These are phyloP conservation scores for Melanotaenia trifasciata DNA, from an alignment of 2,797 vertebrate genomes.

Conservation along the genomic window DNA sequence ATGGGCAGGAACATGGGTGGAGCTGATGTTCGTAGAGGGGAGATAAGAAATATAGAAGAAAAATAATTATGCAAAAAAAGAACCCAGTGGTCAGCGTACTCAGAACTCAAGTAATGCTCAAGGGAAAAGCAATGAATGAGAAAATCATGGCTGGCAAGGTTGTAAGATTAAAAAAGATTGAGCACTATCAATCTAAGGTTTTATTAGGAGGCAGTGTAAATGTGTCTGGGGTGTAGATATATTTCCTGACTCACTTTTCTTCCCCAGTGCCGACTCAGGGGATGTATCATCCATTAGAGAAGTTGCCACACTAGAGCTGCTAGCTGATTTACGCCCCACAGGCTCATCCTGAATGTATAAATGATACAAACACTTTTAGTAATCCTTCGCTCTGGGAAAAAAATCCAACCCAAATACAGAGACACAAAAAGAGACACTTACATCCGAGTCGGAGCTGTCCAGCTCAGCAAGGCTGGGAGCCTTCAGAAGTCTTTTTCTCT, in stretches of 20 bases:
- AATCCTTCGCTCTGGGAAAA: not conserved
- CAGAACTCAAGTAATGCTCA: not conserved
- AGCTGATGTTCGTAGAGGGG: conserved; percentile 72
- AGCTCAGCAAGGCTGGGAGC: conserved; percentile 94
- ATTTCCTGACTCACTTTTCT: conserved; percentile 89
- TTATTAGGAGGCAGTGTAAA: not conserved
- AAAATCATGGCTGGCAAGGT: not conserved
- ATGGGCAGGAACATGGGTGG: conserved; percentile 97
- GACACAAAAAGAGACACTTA: conserved; percentile 63
- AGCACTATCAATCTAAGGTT: conserved; percentile 12
- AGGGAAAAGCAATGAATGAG: conserved; percentile 6
- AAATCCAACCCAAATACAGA: not conserved
- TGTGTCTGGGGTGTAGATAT: conserved; percentile 1
- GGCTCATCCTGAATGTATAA: conserved; percentile 87
- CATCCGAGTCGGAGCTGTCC: conserved; percentile 95
- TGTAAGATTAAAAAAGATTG: conserved; percentile 24
- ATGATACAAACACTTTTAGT: conserved; percentile 22
- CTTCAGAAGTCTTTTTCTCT: conserved; percentile 92
- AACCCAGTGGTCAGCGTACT: not conserved
- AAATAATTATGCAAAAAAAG: not conserved
- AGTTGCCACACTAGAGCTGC: conserved; percentile 91
- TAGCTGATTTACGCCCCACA: conserved; percentile 83
- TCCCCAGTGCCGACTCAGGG: conserved; percentile 85
- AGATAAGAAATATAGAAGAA: not conserved
- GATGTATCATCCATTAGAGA: conserved; percentile 89